These are phyloP conservation scores for Pelobates fuscus DNA, from an alignment of 2,113 vertebrate genomes.

Conservation along the genomic window DNA sequence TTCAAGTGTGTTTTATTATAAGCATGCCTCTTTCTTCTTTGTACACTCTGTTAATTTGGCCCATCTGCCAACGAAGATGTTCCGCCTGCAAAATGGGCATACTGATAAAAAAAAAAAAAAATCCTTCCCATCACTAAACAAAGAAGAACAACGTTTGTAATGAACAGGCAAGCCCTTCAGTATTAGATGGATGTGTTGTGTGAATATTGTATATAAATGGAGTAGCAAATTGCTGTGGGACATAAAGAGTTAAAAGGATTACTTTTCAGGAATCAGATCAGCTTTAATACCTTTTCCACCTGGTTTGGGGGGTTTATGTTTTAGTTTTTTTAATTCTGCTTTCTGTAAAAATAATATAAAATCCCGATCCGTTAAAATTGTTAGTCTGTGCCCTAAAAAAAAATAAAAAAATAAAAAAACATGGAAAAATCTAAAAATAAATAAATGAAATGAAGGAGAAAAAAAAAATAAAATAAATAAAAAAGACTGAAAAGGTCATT, in stretches of 20 bases:
- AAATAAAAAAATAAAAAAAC: no score
- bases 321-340: not conserved
- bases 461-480: no score
- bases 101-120: constrained; percentile 34
- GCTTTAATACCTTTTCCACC: no score
- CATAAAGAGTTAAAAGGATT: constrained; percentile 6
- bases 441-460: no score
- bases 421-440: no score
- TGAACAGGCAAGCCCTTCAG: constrained; percentile 33
- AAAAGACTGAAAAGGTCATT: constrained; percentile 53
- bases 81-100: constrained; percentile 49
- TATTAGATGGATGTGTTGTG: constrained; percentile 44
- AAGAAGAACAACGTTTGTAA: constrained; percentile 39
- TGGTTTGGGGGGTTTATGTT: no score
- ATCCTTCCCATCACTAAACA: constrained; percentile 44
- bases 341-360: not conserved
- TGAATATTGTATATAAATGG: constrained; percentile 37
- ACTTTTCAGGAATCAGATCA: no score
- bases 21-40: constrained; percentile 47
- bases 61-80: constrained; percentile 52
- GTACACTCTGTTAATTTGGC: constrained; percentile 51
- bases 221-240: not conserved
- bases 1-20: constrained; percentile 52
- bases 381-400: no score
- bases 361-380: not conserved